phyloP scores from a whole-genome alignment of 2,888 invertebrate genomes.

The Lepetodrilus schrolli region DNA sequence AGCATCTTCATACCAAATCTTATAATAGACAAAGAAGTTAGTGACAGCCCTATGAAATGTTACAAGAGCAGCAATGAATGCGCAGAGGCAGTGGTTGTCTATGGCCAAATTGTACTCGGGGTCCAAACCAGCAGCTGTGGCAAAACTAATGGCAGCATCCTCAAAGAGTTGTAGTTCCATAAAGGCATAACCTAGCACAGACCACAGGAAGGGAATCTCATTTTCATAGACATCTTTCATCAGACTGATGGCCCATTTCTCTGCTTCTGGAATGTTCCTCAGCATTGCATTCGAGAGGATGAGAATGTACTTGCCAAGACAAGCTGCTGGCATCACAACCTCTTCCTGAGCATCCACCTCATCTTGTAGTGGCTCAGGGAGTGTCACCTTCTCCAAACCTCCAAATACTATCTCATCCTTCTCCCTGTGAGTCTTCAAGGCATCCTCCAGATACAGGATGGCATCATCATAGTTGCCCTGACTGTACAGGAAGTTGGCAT shows the following conservation, averaged over 20 bases:
- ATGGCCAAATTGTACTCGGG: conserved; percentile 65
- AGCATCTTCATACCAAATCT: conserved; percentile 45
- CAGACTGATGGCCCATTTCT: conserved; percentile 60
- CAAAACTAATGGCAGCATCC: conserved; percentile 69
- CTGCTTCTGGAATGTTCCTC: conserved; percentile 60
- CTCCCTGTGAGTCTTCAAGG: conserved; percentile 46
- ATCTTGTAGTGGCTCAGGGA: conserved; percentile 72
- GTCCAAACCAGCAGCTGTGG: conserved; percentile 60
- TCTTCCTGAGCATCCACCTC: conserved; percentile 72
- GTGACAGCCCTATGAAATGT: conserved; percentile 54
- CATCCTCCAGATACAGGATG: conserved; percentile 63
- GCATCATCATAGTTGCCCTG: conserved; percentile 71
- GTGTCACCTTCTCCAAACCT: conserved; percentile 72
- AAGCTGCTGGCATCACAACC: conserved; percentile 66
- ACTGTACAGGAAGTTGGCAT: conserved; percentile 72
- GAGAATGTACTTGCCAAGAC: conserved; percentile 68
- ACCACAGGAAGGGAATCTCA: conserved; percentile 63
- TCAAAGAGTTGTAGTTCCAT: conserved; percentile 70
- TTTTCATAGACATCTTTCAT: conserved; percentile 60
- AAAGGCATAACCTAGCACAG: conserved; percentile 71
- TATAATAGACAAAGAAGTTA: conserved; percentile 46
- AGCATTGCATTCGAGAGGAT: conserved; percentile 69
- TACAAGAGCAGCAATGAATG: conserved; percentile 52
- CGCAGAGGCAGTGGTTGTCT: conserved; percentile 69
- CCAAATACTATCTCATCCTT: conserved; percentile 60